Evolutionary conservation across 92 coral and sea anemone species (phyloP).

Genomic region (Epizoanthus illoricatus): DNA sequence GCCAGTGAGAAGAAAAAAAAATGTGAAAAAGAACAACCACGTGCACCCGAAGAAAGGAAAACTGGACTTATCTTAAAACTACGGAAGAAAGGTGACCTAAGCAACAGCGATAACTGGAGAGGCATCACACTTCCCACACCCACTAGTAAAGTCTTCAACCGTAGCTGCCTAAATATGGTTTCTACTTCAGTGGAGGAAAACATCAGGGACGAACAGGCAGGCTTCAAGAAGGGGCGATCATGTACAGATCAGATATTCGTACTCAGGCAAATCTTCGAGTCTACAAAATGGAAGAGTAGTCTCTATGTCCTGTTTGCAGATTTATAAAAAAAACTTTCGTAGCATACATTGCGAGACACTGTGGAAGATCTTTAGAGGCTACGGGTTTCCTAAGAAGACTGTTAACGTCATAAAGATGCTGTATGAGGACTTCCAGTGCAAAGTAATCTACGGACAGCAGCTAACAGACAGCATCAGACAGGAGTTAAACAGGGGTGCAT

Average conservation of each 20-base stretch:
- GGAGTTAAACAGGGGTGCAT: too few relatives aligned
- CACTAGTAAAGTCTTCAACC: neutral
- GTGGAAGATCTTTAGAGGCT: neutral
- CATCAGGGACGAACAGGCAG: neutral
- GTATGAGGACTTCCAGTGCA: neutral
- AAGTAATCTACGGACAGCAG: neutral
- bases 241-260: neutral
- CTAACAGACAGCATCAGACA: too few relatives aligned
- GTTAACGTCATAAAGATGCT: neutral
- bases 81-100: neutral
- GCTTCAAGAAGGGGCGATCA: neutral
- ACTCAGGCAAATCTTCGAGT: neutral
- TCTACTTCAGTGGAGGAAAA: neutral
- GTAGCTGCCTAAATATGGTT: neutral
- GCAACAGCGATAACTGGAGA: neutral
- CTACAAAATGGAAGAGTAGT: neutral
- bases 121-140: neutral
- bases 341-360: neutral
- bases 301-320: neutral
- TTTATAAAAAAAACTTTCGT: neutral
- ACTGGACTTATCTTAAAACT: neutral
- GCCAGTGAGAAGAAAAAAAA: neutral
- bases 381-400: neutral
- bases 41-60: neutral
- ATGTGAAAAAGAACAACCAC: neutral